phyloP scores from a whole-genome alignment of 2,888 invertebrate genomes.

The Ctena decussata region DNA sequence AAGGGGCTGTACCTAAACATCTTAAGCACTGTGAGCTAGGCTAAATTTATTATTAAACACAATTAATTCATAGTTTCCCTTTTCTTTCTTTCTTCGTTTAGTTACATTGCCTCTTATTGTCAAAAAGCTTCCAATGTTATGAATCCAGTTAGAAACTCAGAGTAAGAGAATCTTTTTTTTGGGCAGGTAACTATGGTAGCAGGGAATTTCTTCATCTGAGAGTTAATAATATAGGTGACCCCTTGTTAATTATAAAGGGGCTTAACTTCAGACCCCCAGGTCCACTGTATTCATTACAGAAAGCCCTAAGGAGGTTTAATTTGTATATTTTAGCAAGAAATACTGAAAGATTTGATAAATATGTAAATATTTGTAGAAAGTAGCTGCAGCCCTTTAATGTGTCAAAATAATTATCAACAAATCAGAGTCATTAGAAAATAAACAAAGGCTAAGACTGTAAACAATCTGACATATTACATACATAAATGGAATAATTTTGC shows the following conservation, averaged over 20 bases:
- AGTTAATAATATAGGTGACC: background rate
- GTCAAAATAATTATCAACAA: slow-evolving; percentile 1
- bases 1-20: too few species aligned
- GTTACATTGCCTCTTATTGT: too few species aligned
- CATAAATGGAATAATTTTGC: background rate
- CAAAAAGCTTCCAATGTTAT: too few species aligned
- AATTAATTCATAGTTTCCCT: too few species aligned
- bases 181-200: background rate
- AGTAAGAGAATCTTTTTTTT: too few species aligned
- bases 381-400: background rate
- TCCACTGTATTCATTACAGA: background rate
- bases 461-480: background rate
- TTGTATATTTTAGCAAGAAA: background rate
- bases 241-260: background rate
- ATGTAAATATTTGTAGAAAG: slow-evolving; percentile 6
- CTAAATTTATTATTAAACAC: too few species aligned
- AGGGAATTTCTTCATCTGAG: background rate
- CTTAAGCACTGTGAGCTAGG: too few species aligned
- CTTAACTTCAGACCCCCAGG: background rate
- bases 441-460: background rate
- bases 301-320: background rate
- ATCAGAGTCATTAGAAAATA: slow-evolving; percentile 1
- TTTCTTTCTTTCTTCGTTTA: too few species aligned
- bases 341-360: background rate
- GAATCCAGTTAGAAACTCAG: too few species aligned